A percentile compares a stretch with the other conserved stretches of the same genome.
These are phyloP conservation scores for Caenorhabditis drosophilae DNA, from an alignment of 2,888 invertebrate species.

Conservation along the genomic window DNA sequence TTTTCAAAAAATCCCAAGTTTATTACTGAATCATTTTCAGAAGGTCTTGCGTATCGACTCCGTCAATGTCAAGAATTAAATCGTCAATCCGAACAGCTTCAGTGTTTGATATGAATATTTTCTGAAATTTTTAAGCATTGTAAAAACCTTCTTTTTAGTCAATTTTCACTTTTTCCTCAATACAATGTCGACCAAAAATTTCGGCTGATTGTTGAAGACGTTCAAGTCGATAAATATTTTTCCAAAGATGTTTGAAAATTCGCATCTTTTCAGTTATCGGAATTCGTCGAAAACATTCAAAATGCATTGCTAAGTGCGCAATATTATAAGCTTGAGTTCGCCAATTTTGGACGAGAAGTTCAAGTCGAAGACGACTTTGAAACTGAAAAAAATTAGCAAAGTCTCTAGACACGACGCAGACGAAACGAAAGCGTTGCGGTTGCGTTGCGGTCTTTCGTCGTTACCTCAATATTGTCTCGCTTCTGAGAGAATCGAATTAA, in stretches of 20 bases:
- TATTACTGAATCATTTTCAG: conserved; percentile 27
- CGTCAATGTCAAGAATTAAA: conserved; percentile 26
- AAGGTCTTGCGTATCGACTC: conserved; percentile 14
- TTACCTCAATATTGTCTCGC: conserved; percentile 7
- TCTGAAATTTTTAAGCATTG: conserved; percentile 12
- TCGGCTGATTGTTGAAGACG: conserved; percentile 33
- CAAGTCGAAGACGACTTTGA: conserved; percentile 15
- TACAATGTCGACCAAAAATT: conserved; percentile 23
- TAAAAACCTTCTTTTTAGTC: neutral
- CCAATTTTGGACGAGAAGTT: conserved; percentile 27
- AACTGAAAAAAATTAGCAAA: no score
- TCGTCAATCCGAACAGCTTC: conserved; percentile 24
- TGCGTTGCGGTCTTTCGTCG: no score
- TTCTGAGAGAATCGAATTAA: conserved; percentile 14
- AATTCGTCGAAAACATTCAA: conserved; percentile 25
- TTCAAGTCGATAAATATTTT: conserved; percentile 29
- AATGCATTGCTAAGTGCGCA: conserved; percentile 24
- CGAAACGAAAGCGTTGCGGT: no score
- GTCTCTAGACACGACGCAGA: no score
- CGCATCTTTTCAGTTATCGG: conserved; percentile 16
- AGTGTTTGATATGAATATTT: conserved; percentile 19
- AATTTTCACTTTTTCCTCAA: conserved; percentile 19
- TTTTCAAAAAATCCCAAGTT: neutral
- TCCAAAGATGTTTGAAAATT: conserved; percentile 29
- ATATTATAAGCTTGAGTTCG: conserved; percentile 14